A percentile compares a stretch with the other conserved stretches of the same genome.
Conservation (phyloP, 1,140 invertebrate species). For the Drosophila nasuta region DNA sequence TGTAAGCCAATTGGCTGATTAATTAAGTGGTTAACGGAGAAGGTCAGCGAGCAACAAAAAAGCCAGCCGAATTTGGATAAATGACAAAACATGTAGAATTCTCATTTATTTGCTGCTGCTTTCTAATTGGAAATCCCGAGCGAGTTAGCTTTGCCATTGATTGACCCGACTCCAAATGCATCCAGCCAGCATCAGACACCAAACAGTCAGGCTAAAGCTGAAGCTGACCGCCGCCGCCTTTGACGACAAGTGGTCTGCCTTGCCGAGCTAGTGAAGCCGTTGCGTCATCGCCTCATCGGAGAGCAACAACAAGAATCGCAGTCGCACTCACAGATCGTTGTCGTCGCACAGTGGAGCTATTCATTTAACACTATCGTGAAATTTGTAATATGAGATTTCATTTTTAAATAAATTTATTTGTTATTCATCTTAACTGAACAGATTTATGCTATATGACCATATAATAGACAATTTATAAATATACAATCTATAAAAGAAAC, state of each 20-base stretch:
- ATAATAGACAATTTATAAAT: too few species aligned
- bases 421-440: too few species aligned
- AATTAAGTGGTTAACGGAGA: conserved; percentile 67
- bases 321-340: conserved; percentile 43
- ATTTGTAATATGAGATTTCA: too few species aligned
- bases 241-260: conserved; percentile 79
- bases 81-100: conserved; percentile 43
- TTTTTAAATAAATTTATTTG: too few species aligned
- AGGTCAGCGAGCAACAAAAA: conserved; percentile 40
- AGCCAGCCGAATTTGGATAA: not conserved
- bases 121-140: conserved; percentile 60
- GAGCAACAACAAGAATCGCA: conserved; percentile 62
- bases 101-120: conserved; percentile 52
- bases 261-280: conserved; percentile 40
- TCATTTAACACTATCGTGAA: not conserved
- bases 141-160: not conserved
- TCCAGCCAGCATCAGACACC: not conserved
- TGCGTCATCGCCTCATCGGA: conserved; percentile 56
- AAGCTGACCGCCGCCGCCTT: conserved; percentile 45
- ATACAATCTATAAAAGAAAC: too few species aligned
- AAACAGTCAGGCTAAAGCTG: not conserved
- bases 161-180: conserved; percentile 23
- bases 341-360: not conserved
- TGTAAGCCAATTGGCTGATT: conserved; percentile 22
- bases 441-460: too few species aligned